Conservation (phyloP, 1,140 invertebrate species). For the Aricia agestis region DNA sequence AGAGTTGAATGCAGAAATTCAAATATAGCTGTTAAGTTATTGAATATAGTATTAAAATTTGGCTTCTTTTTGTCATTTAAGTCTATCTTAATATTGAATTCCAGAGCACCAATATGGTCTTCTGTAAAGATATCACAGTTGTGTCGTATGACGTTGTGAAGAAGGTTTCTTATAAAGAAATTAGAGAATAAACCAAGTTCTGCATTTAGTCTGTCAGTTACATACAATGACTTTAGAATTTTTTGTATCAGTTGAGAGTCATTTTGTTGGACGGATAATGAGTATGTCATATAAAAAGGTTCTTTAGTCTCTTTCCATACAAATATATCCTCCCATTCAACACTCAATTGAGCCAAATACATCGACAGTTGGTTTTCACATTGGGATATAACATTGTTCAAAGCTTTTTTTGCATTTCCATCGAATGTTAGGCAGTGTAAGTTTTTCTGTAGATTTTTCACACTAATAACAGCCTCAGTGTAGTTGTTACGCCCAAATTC, state of each 20-base stretch:
- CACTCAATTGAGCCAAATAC: slow-evolving; percentile 52
- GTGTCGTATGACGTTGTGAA: slow-evolving; percentile 57
- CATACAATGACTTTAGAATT: slow-evolving; percentile 55
- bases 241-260: slow-evolving; percentile 52
- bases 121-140: slow-evolving; percentile 69
- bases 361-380: slow-evolving; percentile 55
- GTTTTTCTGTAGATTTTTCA: slow-evolving; percentile 48
- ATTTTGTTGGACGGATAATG: slow-evolving; percentile 58
- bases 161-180: slow-evolving; percentile 57
- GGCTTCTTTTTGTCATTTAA: slow-evolving; percentile 49
- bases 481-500: slow-evolving; percentile 57
- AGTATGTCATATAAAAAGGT: slow-evolving; percentile 49
- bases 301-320: slow-evolving; percentile 55
- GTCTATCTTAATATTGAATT: slow-evolving; percentile 66
- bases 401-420: slow-evolving; percentile 44
- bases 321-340: slow-evolving; percentile 66
- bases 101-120: slow-evolving; percentile 53
- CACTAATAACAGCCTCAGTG: slow-evolving; percentile 47
- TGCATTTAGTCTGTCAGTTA: slow-evolving; percentile 49
- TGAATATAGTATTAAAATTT: slow-evolving; percentile 63
- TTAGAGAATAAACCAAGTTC: slow-evolving; percentile 57
- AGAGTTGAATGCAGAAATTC: slow-evolving; percentile 65
- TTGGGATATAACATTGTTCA: slow-evolving; percentile 45
- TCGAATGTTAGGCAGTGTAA: slow-evolving; percentile 50
- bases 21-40: slow-evolving; percentile 65